Evolutionary conservation across 2,797 vertebrate genomes (phyloP).

Genomic region (Onychomys arenicola): DNA sequence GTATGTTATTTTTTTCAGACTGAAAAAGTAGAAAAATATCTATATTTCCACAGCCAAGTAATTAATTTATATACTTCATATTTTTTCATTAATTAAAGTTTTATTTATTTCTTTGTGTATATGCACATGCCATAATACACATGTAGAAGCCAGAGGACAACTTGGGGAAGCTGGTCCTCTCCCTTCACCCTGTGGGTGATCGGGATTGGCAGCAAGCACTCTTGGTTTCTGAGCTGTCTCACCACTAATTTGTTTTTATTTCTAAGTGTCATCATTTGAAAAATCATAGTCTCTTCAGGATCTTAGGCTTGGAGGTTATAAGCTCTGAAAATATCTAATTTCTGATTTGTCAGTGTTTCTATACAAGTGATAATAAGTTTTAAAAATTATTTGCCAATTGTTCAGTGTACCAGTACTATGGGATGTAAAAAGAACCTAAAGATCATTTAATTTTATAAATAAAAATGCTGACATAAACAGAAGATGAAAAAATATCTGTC

Average conservation of each 20-base stretch:
- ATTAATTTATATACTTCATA: constrained; percentile 30
- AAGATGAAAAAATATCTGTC: background rate
- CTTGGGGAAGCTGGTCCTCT: background rate
- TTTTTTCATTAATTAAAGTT: background rate
- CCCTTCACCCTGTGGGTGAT: background rate
- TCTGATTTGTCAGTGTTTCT: constrained; percentile 47
- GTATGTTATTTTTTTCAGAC: constrained; percentile 31
- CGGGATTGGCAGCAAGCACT: background rate
- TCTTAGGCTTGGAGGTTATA: background rate
- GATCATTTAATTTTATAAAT: constrained; percentile 53
- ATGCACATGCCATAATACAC: background rate
- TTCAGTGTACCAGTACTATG: background rate
- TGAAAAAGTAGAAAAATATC: constrained; percentile 27
- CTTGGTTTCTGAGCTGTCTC: background rate
- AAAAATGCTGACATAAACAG: constrained; percentile 51
- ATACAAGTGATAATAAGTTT: background rate
- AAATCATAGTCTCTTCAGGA: constrained; percentile 51
- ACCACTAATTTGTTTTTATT: background rate
- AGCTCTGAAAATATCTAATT: background rate
- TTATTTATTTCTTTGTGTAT: background rate
- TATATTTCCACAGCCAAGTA: background rate
- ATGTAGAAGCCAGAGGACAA: background rate
- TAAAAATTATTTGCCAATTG: constrained; percentile 51
- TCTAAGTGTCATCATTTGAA: constrained; percentile 20
- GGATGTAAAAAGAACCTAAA: constrained; percentile 18